Percentiles rank a stretch among this genome's conserved stretches.
Conservation (phyloP, 2,888 invertebrate species). For the Branchellion lobata region DNA sequence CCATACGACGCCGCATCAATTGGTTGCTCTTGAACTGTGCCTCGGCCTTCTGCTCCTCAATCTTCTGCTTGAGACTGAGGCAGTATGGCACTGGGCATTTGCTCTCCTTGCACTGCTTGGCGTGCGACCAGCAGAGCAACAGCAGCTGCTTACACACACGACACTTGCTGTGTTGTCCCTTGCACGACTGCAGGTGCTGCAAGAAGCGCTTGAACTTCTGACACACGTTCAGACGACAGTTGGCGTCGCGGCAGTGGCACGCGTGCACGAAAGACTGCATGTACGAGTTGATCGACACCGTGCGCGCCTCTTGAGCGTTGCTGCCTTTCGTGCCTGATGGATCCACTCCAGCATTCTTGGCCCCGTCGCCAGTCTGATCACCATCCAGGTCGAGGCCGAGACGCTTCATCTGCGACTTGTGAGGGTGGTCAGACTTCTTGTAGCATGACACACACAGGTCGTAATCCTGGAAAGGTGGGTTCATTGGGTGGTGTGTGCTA, state of each 20-base stretch:
- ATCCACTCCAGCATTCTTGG: neutral
- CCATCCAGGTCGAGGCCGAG: conserved; percentile 71
- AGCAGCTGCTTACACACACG: conserved; percentile 98
- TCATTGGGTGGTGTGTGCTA: too few relatives aligned
- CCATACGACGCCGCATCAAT: conserved; percentile 72
- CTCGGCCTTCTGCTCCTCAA: conserved; percentile 93
- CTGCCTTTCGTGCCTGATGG: conserved; percentile 57
- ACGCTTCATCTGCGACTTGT: conserved; percentile 84
- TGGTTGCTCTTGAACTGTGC: conserved; percentile 93
- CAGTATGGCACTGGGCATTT: conserved; percentile 99
- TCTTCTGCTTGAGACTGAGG: conserved; percentile 93
- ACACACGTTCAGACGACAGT: conserved; percentile 93
- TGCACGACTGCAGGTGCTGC: conserved; percentile 90
- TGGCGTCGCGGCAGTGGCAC: conserved; percentile 96
- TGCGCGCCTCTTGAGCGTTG: conserved; percentile 84
- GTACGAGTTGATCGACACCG: conserved; percentile 84
- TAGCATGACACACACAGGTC: conserved; percentile 94
- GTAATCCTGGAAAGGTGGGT: too few relatives aligned
- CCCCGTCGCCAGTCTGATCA: conserved; percentile 62
- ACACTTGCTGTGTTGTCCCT: conserved; percentile 82
- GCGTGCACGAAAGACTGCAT: conserved; percentile 92
- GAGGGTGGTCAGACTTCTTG: conserved; percentile 89
- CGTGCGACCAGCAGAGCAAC: conserved; percentile 96
- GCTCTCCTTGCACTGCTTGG: conserved; percentile 85
- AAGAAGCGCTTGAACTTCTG: conserved; percentile 99